Conservation (phyloP, 2,113 vertebrate genomes). For the Indri indri region DNA sequence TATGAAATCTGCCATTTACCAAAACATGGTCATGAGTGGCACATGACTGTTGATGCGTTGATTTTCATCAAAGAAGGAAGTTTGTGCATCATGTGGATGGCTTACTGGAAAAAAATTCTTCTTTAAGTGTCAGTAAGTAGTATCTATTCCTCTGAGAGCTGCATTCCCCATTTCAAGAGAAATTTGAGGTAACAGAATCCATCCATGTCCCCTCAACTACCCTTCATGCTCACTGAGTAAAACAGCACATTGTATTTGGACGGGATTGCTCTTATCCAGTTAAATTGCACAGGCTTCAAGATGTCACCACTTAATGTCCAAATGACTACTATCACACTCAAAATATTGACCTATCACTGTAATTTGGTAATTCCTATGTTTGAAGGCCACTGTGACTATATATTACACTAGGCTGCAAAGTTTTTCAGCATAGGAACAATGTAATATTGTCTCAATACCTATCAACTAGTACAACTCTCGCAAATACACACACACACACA, state of each 20-base stretch:
- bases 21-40: neutral
- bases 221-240: neutral
- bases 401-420: neutral
- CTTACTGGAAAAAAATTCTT: neutral
- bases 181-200: neutral
- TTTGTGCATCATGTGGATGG: neutral
- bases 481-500: neutral
- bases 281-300: neutral
- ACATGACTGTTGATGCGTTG: neutral
- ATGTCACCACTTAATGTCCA: neutral
- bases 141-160: neutral
- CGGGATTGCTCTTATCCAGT: neutral
- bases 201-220: neutral
- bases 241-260: neutral
- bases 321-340: slow-evolving; percentile 18
- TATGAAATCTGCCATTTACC: neutral
- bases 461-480: neutral
- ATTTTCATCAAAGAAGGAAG: neutral
- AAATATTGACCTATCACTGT: neutral
- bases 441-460: neutral
- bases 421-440: neutral
- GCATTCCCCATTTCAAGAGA: neutral
- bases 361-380: neutral
- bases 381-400: neutral
- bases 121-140: neutral